Evolutionary conservation across 2,113 vertebrate species (phyloP).

Genomic region (Sylvilagus bachmani): DNA sequence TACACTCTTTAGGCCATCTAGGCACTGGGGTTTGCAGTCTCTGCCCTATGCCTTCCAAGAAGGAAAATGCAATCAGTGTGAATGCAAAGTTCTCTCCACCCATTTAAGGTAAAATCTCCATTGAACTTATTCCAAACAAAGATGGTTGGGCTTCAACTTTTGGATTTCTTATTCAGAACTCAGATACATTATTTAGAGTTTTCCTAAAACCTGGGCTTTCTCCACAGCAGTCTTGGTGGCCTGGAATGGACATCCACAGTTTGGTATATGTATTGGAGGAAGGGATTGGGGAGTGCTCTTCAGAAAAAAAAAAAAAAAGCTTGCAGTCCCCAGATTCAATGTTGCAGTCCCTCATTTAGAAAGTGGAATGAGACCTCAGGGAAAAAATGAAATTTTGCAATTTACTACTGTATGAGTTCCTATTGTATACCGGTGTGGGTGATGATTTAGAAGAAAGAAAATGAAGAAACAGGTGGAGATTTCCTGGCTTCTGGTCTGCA

Average conservation of each 20-base stretch:
- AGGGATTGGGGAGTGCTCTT: not conserved
- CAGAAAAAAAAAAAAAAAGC: too few relatives aligned
- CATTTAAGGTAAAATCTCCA: not conserved
- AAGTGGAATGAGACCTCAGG: not conserved
- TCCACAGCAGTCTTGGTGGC: not conserved
- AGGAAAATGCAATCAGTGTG: not conserved
- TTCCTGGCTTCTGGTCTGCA: not conserved
- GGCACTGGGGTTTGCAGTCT: not conserved
- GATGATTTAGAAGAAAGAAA: not conserved
- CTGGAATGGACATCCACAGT: not conserved
- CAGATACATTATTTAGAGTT: not conserved
- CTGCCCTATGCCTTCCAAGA: not conserved
- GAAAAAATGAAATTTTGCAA: not conserved
- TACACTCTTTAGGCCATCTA: not conserved
- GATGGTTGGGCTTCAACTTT: not conserved
- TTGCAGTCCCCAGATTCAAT: not conserved
- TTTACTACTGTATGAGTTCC: not conserved
- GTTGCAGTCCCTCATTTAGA: not conserved
- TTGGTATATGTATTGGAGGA: not conserved
- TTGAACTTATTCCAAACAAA: slow-evolving; percentile 21
- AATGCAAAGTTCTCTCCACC: not conserved
- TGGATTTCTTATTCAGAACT: slow-evolving; percentile 37
- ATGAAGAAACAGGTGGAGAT: not conserved
- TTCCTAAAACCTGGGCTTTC: not conserved
- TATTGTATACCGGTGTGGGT: not conserved